phyloP scores from a whole-genome alignment of 2,113 vertebrate genomes.

The Vulpes lagopus region DNA sequence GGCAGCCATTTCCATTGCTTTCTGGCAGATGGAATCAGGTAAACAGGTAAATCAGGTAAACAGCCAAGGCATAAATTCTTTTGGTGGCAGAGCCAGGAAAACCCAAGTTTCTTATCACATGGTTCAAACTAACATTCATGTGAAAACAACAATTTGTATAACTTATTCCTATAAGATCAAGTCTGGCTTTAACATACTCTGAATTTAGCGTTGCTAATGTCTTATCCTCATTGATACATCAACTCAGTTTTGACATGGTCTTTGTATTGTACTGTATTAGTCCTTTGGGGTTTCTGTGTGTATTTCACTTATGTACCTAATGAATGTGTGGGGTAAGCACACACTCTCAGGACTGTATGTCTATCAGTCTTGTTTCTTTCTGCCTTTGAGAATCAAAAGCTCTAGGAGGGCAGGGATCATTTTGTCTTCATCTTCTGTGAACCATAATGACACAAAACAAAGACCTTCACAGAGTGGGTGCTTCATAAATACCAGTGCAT shows the following conservation, averaged over 20 bases:
- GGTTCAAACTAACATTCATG: slow-evolving; percentile 1
- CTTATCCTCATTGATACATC: neutral
- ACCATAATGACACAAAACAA: neutral
- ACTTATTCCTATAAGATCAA: slow-evolving; percentile 15
- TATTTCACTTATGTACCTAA: neutral
- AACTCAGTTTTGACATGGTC: neutral
- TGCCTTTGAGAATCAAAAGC: neutral
- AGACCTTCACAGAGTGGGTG: neutral
- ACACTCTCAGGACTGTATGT: neutral
- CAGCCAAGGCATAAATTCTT: neutral
- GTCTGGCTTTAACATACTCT: neutral
- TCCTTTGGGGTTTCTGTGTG: neutral
- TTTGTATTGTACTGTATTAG: neutral
- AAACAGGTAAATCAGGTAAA: neutral
- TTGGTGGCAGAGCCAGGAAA: neutral
- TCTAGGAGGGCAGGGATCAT: neutral
- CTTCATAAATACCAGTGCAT: neutral
- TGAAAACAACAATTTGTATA: neutral
- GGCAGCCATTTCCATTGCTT: neutral
- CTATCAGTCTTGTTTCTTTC: neutral
- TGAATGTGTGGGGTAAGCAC: neutral
- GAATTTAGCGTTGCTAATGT: neutral
- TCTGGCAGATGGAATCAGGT: neutral
- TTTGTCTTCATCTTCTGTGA: neutral
- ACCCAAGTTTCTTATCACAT: neutral